Percentiles rank a stretch among this genome's conserved stretches.
phyloP scores from a whole-genome alignment of 2,113 vertebrate species.

The Todiramphus chloris region DNA sequence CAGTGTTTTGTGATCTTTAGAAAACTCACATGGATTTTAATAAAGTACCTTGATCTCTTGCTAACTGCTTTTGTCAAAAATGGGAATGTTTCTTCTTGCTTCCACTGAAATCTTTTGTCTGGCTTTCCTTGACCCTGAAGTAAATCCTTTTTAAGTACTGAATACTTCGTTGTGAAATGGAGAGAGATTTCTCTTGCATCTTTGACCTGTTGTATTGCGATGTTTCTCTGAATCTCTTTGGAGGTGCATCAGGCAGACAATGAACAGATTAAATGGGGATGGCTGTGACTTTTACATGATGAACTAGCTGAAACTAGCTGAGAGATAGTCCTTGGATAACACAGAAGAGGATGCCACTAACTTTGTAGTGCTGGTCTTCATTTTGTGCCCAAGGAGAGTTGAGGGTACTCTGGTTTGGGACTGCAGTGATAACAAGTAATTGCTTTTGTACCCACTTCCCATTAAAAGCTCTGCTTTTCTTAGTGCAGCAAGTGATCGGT shows the following conservation, averaged over 20 bases:
- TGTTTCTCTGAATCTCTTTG: neutral
- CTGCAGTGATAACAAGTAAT: neutral
- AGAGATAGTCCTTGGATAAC: neutral
- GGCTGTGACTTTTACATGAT: neutral
- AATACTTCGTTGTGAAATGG: neutral
- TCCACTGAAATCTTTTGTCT: neutral
- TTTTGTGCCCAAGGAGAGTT: neutral
- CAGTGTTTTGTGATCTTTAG: neutral
- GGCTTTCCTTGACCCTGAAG: neutral
- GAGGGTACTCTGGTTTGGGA: neutral
- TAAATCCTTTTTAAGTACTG: neutral
- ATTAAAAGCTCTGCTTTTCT: neutral
- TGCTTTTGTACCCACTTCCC: neutral
- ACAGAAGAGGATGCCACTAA: neutral
- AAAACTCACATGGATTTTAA: neutral
- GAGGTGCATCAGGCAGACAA: neutral
- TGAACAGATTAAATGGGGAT: neutral
- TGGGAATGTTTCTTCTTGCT: neutral
- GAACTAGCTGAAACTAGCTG: neutral
- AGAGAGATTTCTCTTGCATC: neutral
- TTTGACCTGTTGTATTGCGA: neutral
- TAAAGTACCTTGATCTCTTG: neutral
- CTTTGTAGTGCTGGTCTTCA: neutral
- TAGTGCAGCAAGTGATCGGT: neutral
- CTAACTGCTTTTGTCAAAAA: neutral